Percentiles rank a stretch among this genome's conserved stretches.
phyloP scores from a whole-genome alignment of 2,888 invertebrate genomes.

The Polymixis lichenea region DNA sequence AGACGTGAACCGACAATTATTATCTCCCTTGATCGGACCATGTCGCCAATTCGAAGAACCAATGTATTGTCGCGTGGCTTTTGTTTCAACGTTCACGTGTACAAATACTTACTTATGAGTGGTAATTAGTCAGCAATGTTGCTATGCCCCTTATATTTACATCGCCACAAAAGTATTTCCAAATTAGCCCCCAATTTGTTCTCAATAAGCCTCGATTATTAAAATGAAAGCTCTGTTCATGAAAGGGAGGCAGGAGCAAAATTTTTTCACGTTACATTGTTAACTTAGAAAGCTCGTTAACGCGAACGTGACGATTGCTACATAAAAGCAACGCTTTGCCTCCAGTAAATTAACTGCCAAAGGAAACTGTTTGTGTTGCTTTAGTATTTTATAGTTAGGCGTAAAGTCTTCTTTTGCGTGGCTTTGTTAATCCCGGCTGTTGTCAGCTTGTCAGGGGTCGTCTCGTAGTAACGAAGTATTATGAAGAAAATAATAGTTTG shows the following conservation, averaged over 20 bases:
- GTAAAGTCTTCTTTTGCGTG: slow-evolving; percentile 46
- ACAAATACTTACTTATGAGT: slow-evolving; percentile 49
- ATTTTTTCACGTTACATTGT: slow-evolving; percentile 89
- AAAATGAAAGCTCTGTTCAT: slow-evolving; percentile 64
- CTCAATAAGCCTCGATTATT: slow-evolving; percentile 66
- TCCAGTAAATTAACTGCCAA: slow-evolving; percentile 82
- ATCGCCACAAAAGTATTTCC: slow-evolving; percentile 60
- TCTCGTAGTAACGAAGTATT: slow-evolving; percentile 42
- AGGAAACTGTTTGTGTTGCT: slow-evolving; percentile 77
- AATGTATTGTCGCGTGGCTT: slow-evolving; percentile 71
- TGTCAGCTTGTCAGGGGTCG: slow-evolving; percentile 31
- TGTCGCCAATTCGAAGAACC: slow-evolving; percentile 85
- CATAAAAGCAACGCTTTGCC: slow-evolving; percentile 81
- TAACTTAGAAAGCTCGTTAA: slow-evolving; percentile 89
- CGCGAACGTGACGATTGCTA: slow-evolving; percentile 87
- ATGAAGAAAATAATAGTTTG: slow-evolving; percentile 50
- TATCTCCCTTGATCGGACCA: slow-evolving; percentile 86
- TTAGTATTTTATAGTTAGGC: slow-evolving; percentile 59
- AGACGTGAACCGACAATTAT: slow-evolving; percentile 89
- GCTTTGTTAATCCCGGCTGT: slow-evolving; percentile 31
- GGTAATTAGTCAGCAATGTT: slow-evolving; percentile 59
- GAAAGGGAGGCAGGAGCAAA: slow-evolving; percentile 71
- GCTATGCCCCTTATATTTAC: slow-evolving; percentile 44
- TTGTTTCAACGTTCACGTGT: slow-evolving; percentile 64
- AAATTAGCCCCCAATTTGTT: slow-evolving; percentile 57